Percentiles rank a stretch among this genome's conserved stretches.
These are phyloP conservation scores for Drosophila longiperda DNA, from an alignment of 2,888 invertebrate genomes.

Conservation along the genomic window DNA sequence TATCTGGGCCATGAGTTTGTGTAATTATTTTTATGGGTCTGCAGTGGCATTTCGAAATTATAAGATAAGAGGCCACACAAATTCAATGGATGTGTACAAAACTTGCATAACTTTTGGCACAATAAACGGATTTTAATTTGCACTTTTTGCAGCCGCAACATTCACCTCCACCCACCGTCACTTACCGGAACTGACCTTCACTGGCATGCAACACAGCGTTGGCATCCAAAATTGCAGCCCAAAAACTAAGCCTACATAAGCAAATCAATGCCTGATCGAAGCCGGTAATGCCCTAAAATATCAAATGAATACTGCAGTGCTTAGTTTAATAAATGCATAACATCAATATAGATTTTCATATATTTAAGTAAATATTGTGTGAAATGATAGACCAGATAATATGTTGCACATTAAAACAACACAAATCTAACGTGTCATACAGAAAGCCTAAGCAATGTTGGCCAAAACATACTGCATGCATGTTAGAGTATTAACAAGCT, in stretches of 20 bases:
- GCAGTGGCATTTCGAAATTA: constrained; percentile 48
- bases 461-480: neutral
- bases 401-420: neutral
- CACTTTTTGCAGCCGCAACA: constrained; percentile 41
- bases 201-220: constrained; percentile 39
- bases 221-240: constrained; percentile 37
- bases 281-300: constrained; percentile 29
- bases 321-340: neutral
- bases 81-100: constrained; percentile 27
- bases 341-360: neutral
- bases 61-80: constrained; percentile 42
- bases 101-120: constrained; percentile 71
- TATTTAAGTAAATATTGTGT: neutral
- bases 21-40: constrained; percentile 68
- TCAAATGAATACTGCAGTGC: neutral
- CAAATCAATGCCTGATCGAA: constrained; percentile 29
- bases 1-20: constrained; percentile 38
- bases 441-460: neutral
- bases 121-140: constrained; percentile 80
- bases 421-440: neutral
- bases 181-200: constrained; percentile 44
- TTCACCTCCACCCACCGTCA: constrained; percentile 10
- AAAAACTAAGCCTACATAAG: constrained; percentile 40
- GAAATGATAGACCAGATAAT: neutral
- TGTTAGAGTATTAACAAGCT: constrained; percentile 37